Evolutionary conservation across 37 sponge, comb jelly and placozoan genomes (phyloP).

Genomic region (Corticium candelabrum): DNA sequence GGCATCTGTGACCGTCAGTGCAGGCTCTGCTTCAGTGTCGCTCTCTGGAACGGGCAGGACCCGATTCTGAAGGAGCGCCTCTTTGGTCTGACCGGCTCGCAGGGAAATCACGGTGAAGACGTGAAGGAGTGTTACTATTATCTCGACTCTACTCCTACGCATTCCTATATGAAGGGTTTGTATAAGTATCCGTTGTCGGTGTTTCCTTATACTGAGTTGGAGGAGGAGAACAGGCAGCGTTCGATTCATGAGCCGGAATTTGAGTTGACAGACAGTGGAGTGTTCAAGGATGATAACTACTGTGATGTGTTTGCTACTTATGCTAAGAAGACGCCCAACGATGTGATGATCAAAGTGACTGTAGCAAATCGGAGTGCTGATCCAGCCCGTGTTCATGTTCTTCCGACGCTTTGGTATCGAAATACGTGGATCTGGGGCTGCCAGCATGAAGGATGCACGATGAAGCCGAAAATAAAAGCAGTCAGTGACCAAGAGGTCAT

Average conservation of each 20-base stretch:
- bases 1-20: conserved; percentile 90
- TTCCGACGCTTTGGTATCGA: conserved; percentile 92
- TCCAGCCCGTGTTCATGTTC: conserved; percentile 57
- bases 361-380: conserved; percentile 65
- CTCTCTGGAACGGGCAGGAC: conserved; percentile 87
- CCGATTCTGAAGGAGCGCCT: conserved; percentile 90
- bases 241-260: conserved; percentile 52
- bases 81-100: conserved; percentile 78
- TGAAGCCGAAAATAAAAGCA: conserved; percentile 61
- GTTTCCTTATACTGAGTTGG: conserved; percentile 76
- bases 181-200: conserved; percentile 88
- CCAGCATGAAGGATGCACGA: conserved; percentile 84
- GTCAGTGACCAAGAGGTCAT: conserved; percentile 9
- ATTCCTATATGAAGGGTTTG: conserved; percentile 88
- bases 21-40: conserved; percentile 75
- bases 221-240: conserved; percentile 50
- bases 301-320: conserved; percentile 91
- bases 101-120: conserved; percentile 97
- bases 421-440: conserved; percentile 98
- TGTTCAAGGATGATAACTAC: conserved; percentile 63
- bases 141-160: conserved; percentile 92
- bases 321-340: conserved; percentile 62
- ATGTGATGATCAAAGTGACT: conserved; percentile 58
- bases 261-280: conserved; percentile 79
- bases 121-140: conserved; percentile 93